These are phyloP conservation scores for Eudemis profundana DNA, from an alignment of 2,888 invertebrate genomes.

Conservation along the genomic window DNA sequence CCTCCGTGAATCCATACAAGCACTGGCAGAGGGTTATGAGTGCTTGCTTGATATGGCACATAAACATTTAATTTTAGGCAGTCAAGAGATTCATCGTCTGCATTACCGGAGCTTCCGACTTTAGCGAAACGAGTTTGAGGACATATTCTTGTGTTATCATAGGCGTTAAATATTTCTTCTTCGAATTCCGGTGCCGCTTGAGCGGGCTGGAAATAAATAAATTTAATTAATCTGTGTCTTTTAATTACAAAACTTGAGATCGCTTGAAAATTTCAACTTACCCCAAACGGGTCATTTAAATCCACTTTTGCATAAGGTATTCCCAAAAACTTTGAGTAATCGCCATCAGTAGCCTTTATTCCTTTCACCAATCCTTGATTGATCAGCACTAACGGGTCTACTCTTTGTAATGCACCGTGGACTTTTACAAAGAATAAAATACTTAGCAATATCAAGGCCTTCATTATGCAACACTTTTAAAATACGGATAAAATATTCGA, in stretches of 20 bases:
- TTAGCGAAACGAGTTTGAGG: constrained; percentile 57
- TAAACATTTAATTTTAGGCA: constrained; percentile 88
- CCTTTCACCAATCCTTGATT: constrained; percentile 75
- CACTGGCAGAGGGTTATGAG: constrained; percentile 70
- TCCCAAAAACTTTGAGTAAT: constrained; percentile 74
- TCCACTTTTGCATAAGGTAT: constrained; percentile 76
- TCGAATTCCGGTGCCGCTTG: constrained; percentile 61
- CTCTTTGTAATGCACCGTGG: constrained; percentile 58
- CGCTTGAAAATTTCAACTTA: constrained; percentile 59
- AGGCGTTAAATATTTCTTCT: constrained; percentile 68
- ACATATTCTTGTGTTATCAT: constrained; percentile 67
- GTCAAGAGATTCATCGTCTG: constrained; percentile 70
- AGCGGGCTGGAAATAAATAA: constrained; percentile 60
- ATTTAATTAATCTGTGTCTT: background rate
- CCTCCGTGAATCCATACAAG: constrained; percentile 79
- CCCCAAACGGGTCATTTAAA: constrained; percentile 73
- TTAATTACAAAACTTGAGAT: background rate
- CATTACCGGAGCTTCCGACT: no score
- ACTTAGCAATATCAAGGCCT: constrained; percentile 50
- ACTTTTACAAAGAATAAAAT: constrained; percentile 51
- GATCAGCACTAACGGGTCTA: constrained; percentile 74
- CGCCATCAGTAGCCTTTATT: constrained; percentile 67
- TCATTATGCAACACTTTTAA: constrained; percentile 53
- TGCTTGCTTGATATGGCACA: constrained; percentile 69
- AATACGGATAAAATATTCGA: constrained; percentile 32